phyloP scores from a whole-genome alignment of 2,113 vertebrate genomes.

The Ploceus nigricollis region DNA sequence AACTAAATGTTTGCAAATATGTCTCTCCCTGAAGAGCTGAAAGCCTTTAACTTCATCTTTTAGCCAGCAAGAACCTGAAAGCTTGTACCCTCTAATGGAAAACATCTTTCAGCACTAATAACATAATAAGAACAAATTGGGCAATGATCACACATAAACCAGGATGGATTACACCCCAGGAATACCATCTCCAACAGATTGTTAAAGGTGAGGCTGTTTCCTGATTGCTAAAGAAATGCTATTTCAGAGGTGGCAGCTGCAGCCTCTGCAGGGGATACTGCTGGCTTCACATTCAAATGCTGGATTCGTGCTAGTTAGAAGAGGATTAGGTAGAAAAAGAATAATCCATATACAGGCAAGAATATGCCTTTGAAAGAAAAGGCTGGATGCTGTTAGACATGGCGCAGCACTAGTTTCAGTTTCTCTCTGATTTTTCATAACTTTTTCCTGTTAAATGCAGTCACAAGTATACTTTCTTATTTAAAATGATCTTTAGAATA shows the following conservation, averaged over 20 bases:
- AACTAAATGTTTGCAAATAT: not conserved
- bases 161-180: not conserved
- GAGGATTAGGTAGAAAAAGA: not conserved
- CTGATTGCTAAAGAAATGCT: not conserved
- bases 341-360: not conserved
- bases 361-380: not conserved
- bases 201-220: constrained; percentile 40
- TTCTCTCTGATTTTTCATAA: not conserved
- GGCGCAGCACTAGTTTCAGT: not conserved
- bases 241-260: constrained; percentile 35
- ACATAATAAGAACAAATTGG: constrained; percentile 53
- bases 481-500: constrained; percentile 20
- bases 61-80: not conserved
- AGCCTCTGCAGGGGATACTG: constrained; percentile 37
- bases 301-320: not conserved
- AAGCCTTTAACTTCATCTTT: constrained; percentile 24
- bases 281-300: not conserved
- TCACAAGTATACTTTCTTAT: constrained; percentile 32
- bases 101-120: constrained; percentile 48
- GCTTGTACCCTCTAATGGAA: constrained; percentile 32
- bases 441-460: constrained; percentile 8
- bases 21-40: not conserved
- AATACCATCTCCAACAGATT: not conserved
- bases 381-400: not conserved
- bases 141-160: constrained; percentile 3